Evolutionary conservation across 2,888 invertebrate genomes (phyloP), one percentile per base, ranked within the genome.

Genomic region (Apantesis nais): DNA sequence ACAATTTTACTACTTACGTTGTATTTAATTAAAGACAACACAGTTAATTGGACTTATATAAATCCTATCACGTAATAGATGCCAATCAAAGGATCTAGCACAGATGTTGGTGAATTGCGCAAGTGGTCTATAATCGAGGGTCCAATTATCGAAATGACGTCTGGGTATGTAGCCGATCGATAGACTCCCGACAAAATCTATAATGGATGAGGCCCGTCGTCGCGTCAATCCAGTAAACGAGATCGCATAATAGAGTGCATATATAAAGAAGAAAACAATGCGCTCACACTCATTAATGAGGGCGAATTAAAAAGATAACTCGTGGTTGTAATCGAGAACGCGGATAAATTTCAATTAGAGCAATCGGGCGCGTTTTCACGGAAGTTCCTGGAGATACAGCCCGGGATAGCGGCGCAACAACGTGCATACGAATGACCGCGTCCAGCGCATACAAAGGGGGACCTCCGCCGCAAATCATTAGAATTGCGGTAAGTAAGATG

Each of bases 61-160:
- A 88, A 87, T 87, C 87, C 79, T 81, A 88, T 92, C 91, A 91
- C 89, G 92, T 88, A 92, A 92, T 85, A 85, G 82, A 87, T 89
- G 91, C 87, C 92, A 90, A 91, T 92, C 92, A 90, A 86, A 86
- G 88, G 87, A 90, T 90, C 89, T 87, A 87, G 90, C 87, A 88
- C 90, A 91, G 89, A 93, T 93, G 90, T 90, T 90, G 83, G 89
- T 86, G 85, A 88, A 90, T 89, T 89, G 88, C 89, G 87, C 88
- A 90, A 90, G 89, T 89, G 88, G 89, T 88, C 86, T 88, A 86
- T 85, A 88, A 85, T 86, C 85, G 83, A 77, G 67, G 79, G 77
- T 87, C 93, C 94, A 95, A 94, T 95, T 95, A 95, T 93, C 92
- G 93, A 93, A 93, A 94, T 93, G 93, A 93, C 89, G 88, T 83